phyloP scores from a whole-genome alignment of 2,797 vertebrate genomes.

The Acridotheres tristis region DNA sequence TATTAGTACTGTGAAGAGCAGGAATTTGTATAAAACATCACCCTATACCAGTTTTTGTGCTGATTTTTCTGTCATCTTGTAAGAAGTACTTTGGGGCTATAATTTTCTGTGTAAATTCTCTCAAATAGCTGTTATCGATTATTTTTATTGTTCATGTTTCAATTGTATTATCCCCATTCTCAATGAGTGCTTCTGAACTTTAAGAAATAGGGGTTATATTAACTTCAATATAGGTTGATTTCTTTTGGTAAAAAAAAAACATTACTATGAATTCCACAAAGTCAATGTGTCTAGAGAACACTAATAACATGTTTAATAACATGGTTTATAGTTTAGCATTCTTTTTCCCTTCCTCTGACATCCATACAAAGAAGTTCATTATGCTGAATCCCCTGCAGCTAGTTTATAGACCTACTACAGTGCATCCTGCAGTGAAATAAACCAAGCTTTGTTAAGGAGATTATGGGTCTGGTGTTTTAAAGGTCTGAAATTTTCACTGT shows the following conservation, averaged over 20 bases:
- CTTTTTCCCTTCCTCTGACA: constrained; percentile 1
- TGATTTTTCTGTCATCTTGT: background rate
- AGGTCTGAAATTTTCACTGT: background rate
- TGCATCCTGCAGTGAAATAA: constrained; percentile 9
- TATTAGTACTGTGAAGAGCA: background rate
- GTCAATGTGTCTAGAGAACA: background rate
- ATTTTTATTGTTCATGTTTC: constrained; percentile 31
- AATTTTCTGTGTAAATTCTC: constrained; percentile 20
- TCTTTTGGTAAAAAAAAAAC: background rate
- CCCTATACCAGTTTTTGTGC: background rate
- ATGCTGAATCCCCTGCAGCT: constrained; percentile 34
- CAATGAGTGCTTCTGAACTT: constrained; percentile 8
- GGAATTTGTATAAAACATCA: background rate
- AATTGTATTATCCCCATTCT: background rate
- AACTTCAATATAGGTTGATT: background rate
- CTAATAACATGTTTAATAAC: background rate
- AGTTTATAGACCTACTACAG: background rate
- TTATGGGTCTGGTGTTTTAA: background rate
- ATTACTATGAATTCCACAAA: background rate
- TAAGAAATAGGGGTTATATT: background rate
- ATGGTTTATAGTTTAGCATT: background rate
- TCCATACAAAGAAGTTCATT: constrained; percentile 49
- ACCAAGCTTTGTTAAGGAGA: constrained; percentile 40
- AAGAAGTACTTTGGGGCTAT: background rate
- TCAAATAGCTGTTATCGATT: constrained; percentile 21